Evolutionary conservation across 2,113 vertebrate genomes (phyloP).

Genomic region (Antechinus stuartii): DNA sequence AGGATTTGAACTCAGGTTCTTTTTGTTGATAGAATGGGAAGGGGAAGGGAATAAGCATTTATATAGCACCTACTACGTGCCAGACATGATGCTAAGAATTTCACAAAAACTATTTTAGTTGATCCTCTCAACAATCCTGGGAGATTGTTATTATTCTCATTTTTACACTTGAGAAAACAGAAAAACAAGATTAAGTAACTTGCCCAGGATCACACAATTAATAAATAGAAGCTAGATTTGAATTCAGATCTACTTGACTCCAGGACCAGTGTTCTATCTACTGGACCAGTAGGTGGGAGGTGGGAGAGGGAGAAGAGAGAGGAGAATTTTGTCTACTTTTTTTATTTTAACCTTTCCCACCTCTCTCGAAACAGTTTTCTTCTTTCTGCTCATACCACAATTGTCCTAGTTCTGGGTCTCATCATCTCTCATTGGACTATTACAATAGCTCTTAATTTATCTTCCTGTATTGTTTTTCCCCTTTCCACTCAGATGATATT

Average conservation of each 20-base stretch:
- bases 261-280: not conserved
- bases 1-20: not conserved
- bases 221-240: not conserved
- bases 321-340: not conserved
- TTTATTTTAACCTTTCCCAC: not conserved
- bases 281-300: not conserved
- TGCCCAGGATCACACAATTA: not conserved
- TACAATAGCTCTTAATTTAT: not conserved
- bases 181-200: not conserved
- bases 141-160: not conserved
- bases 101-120: not conserved
- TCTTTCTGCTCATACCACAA: not conserved
- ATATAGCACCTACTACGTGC: not conserved
- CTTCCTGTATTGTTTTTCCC: not conserved
- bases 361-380: not conserved
- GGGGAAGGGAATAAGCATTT: not conserved
- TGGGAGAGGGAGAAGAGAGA: not conserved
- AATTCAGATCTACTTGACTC: not conserved
- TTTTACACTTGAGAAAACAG: not conserved
- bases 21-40: not conserved
- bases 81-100: too few relatives aligned
- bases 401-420: not conserved
- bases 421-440: not conserved
- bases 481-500: not conserved
- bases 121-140: not conserved